Percentiles rank a stretch among this genome's conserved stretches.
These are phyloP conservation scores for Hippotragus niger DNA, from an alignment of 2,113 vertebrate species.

Conservation along the genomic window DNA sequence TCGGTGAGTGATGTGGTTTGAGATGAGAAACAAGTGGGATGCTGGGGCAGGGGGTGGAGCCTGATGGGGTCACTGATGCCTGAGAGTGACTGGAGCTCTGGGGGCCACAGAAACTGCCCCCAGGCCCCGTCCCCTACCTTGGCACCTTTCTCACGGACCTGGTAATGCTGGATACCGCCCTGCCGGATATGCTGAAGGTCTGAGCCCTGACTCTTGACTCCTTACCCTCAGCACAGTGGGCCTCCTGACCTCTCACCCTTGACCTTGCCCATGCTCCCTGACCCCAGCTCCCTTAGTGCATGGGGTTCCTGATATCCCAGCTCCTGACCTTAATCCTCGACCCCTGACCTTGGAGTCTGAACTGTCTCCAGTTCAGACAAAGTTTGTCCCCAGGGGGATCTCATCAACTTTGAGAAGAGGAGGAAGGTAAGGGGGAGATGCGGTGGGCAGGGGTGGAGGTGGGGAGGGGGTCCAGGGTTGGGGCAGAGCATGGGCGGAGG, in stretches of 20 bases:
- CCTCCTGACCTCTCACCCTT: background rate
- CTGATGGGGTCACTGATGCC: background rate
- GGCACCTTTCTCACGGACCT: conserved; percentile 92
- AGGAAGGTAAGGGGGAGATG: conserved; percentile 82
- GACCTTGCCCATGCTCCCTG: background rate
- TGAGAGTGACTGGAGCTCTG: background rate
- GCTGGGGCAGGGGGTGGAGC: background rate
- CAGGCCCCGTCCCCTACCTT: conserved; percentile 88
- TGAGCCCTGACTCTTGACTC: conserved; percentile 52
- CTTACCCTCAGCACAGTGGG: background rate
- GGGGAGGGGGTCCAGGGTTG: background rate
- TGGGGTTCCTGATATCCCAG: background rate
- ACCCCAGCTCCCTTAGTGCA: background rate
- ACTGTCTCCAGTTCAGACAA: background rate
- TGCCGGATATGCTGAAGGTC: conserved; percentile 87
- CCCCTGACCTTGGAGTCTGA: background rate
- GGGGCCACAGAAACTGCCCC: conserved; percentile 71
- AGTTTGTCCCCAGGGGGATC: conserved; percentile 80
- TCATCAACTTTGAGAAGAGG: conserved; percentile 93
- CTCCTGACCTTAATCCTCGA: background rate
- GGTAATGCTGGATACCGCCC: conserved; percentile 92
- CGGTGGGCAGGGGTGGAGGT: background rate
- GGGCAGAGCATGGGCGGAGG: too few relatives aligned
- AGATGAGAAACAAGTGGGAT: background rate
- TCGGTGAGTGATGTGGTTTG: background rate